A percentile compares a stretch with the other conserved stretches of the same genome.
These are phyloP conservation scores for Hetaerina americana DNA, from an alignment of 1,140 invertebrate species.

Conservation along the genomic window DNA sequence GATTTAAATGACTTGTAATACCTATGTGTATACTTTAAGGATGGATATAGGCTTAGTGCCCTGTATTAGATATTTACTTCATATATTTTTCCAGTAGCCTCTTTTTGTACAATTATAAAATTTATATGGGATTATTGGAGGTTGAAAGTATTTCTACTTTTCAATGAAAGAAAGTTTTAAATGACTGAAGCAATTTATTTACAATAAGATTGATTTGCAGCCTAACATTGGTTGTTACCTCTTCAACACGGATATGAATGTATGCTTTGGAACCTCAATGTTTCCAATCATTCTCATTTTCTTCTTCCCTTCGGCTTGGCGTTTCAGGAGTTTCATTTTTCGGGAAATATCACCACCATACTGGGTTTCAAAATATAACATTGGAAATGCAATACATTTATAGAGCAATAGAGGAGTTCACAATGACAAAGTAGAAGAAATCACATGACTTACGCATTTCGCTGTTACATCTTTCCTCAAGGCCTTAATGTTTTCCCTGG, in stretches of 20 bases:
- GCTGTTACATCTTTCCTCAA: conserved; percentile 85
- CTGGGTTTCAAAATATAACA: conserved; percentile 38
- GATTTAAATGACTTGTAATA: no score
- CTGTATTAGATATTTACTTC: no score
- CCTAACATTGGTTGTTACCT: background rate
- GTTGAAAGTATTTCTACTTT: no score
- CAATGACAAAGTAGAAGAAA: conserved; percentile 9
- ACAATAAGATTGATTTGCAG: no score
- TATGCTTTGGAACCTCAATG: conserved; percentile 79
- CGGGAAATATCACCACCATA: conserved; percentile 88
- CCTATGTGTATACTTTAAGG: no score
- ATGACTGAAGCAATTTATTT: no score
- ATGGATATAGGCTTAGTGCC: no score
- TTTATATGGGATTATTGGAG: no score
- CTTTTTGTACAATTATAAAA: no score
- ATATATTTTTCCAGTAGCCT: no score
- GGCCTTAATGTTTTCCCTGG: conserved; percentile 76
- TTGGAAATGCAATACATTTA: conserved; percentile 12
- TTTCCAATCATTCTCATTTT: conserved; percentile 82
- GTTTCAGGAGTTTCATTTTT: conserved; percentile 73
- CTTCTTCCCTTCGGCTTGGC: conserved; percentile 88
- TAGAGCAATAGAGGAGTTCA: background rate
- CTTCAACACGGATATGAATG: conserved; percentile 87
- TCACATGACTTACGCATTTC: conserved; percentile 60
- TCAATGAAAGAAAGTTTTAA: no score